phyloP scores from a whole-genome alignment of 2,888 invertebrate species.

The Prosopocoilus inquinatus region DNA sequence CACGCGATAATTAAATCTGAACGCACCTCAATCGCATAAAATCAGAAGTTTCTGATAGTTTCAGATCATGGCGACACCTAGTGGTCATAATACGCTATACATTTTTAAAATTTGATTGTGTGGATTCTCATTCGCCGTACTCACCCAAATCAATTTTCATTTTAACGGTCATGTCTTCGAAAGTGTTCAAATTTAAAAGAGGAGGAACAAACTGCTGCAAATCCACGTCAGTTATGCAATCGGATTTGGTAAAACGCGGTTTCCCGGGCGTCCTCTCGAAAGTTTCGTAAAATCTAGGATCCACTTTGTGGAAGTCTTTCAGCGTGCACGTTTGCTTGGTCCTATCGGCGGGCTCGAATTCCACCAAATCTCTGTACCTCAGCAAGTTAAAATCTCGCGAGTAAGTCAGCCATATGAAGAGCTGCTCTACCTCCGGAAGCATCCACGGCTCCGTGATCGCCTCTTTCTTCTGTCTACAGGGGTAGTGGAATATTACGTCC shows the following conservation, averaged over 20 bases:
- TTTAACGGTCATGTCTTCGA: constrained; percentile 38
- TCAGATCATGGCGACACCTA: no score
- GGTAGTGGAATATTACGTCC: constrained; percentile 28
- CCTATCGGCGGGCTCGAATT: constrained; percentile 28
- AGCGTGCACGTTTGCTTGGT: constrained; percentile 8
- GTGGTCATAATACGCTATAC: no score
- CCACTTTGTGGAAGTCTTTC: constrained; percentile 28
- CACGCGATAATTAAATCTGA: no score
- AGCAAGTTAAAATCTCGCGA: constrained; percentile 30
- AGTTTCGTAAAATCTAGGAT: constrained; percentile 24
- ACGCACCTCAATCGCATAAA: no score
- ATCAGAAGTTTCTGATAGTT: no score
- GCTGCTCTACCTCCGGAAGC: constrained; percentile 55
- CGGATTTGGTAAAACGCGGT: constrained; percentile 18
- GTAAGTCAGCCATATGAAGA: constrained; percentile 40
- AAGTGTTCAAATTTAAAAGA: constrained; percentile 35
- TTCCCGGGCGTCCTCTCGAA: constrained; percentile 31
- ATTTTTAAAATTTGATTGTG: no score
- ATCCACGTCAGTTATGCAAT: constrained; percentile 18
- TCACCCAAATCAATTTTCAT: constrained; percentile 34
- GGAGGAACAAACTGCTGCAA: constrained; percentile 33
- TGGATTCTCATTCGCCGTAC: no score
- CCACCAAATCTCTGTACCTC: constrained; percentile 24
- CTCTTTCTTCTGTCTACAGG: constrained; percentile 24
- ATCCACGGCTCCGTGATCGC: constrained; percentile 60